Evolutionary conservation across 2,113 vertebrate species (phyloP).

Genomic region (Lagopus leucura): DNA sequence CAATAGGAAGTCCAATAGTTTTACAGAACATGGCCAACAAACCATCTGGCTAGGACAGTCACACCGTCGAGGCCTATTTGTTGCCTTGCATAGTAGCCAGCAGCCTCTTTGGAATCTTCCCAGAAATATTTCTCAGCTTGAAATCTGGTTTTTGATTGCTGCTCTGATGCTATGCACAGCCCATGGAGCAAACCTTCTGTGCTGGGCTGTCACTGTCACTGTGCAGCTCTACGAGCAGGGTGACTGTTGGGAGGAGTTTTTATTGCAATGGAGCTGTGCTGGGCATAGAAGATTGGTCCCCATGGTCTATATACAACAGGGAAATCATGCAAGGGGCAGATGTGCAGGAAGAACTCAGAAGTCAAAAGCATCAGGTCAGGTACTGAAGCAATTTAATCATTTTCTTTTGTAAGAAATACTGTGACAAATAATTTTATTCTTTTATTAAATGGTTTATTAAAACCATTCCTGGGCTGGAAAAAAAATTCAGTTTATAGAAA

Average conservation of each 20-base stretch:
- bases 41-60: neutral
- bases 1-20: neutral
- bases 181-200: neutral
- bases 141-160: neutral
- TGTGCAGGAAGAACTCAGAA: slow-evolving; percentile 34
- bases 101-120: neutral
- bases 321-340: fast-evolving
- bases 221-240: neutral
- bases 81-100: neutral
- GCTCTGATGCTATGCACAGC: fast-evolving
- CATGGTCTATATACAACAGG: neutral
- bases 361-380: neutral
- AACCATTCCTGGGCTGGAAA: slow-evolving; percentile 21
- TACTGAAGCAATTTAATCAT: slow-evolving; percentile 47
- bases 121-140: neutral
- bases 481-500: slow-evolving; percentile 31
- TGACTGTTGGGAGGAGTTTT: neutral
- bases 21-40: neutral
- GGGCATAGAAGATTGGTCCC: fast-evolving
- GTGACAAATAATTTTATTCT: slow-evolving; percentile 45
- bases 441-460: neutral
- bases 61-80: neutral
- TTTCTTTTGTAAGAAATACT: slow-evolving; percentile 31
- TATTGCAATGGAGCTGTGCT: neutral
- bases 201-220: neutral